Conservation (phyloP, 2,113 vertebrate genomes). For the Arizona elegans region DNA sequence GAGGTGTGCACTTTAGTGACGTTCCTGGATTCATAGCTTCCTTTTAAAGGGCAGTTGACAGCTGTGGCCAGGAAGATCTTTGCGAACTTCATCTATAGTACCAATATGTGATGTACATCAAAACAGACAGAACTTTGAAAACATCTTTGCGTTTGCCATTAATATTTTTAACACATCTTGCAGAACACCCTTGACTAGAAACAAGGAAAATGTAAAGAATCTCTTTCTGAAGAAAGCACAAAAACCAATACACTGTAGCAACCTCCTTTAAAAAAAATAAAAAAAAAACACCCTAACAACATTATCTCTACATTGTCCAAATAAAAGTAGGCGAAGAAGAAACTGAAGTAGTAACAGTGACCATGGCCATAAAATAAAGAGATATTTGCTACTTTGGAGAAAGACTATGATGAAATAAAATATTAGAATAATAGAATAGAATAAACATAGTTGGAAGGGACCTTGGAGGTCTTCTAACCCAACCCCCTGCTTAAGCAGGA, state of each 20-base stretch:
- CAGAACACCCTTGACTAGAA: not conserved
- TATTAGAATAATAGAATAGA: no score
- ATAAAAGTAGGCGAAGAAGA: not conserved
- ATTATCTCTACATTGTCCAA: not conserved
- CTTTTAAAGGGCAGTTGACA: not conserved
- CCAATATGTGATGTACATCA: not conserved
- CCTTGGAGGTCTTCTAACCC: no score
- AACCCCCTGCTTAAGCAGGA: no score
- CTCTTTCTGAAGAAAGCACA: not conserved
- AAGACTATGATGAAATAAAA: not conserved
- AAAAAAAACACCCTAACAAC: not conserved
- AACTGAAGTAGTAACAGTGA: not conserved
- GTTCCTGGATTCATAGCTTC: not conserved
- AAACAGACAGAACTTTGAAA: not conserved
- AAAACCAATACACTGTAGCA: not conserved
- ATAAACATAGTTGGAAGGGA: no score
- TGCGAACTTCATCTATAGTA: not conserved
- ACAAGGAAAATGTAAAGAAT: not conserved
- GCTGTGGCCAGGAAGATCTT: not conserved
- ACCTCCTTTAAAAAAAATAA: not conserved
- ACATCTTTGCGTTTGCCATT: not conserved
- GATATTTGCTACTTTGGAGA: not conserved
- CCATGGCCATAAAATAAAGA: not conserved
- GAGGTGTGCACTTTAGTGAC: not conserved
- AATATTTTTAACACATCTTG: not conserved